A percentile compares a stretch with the other conserved stretches of the same genome.
Evolutionary conservation across 2,888 invertebrate genomes (phyloP).

Genomic region (Busseola fusca): DNA sequence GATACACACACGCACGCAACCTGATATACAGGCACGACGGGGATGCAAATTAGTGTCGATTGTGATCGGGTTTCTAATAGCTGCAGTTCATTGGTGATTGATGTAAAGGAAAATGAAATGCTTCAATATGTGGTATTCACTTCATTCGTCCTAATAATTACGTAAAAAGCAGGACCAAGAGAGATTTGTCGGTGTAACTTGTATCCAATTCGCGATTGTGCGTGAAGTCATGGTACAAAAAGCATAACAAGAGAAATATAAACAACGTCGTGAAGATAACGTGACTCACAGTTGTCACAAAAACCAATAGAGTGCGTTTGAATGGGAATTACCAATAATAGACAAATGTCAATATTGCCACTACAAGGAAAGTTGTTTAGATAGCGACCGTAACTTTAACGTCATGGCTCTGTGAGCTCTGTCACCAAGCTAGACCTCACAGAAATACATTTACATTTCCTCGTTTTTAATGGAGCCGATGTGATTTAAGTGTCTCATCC

Average conservation of each 20-base stretch:
- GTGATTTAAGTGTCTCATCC: constrained; percentile 40
- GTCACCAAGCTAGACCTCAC: constrained; percentile 23
- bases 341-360: constrained; percentile 51
- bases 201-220: neutral
- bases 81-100: constrained; percentile 27
- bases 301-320: constrained; percentile 8
- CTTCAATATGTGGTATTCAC: neutral
- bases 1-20: constrained; percentile 38
- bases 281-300: constrained; percentile 37
- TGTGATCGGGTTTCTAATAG: constrained; percentile 46
- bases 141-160: constrained; percentile 19
- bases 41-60: constrained; percentile 47
- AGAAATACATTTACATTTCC: constrained; percentile 25
- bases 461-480: constrained; percentile 22
- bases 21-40: constrained; percentile 40
- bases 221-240: constrained; percentile 19
- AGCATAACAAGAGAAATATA: constrained; percentile 3
- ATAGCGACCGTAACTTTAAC: constrained; percentile 24
- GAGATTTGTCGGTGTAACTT: constrained; percentile 4
- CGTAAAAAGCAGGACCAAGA: constrained; percentile 3
- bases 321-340: constrained; percentile 37
- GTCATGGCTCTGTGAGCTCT: constrained; percentile 1
- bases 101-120: constrained; percentile 14
- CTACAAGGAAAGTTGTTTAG: constrained; percentile 38
- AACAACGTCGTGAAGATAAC: neutral